Conservation (phyloP, 1,140 invertebrate genomes). For the Andrena cerasifolii region DNA sequence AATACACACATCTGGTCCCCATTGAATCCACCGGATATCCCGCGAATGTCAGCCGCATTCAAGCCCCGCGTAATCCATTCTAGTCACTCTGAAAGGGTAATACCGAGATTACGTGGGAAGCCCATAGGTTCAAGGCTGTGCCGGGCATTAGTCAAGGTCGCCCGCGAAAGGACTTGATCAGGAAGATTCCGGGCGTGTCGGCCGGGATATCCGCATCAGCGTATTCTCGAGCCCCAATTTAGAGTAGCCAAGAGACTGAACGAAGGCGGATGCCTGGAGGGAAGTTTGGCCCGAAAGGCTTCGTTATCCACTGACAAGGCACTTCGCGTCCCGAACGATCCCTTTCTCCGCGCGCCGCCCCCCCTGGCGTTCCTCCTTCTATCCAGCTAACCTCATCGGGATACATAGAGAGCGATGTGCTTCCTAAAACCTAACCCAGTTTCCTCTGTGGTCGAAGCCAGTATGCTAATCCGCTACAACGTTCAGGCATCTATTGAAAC, state of each 20-base stretch:
- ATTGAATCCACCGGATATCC: too few species aligned
- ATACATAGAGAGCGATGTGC: constrained; percentile 30
- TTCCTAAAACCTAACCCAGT: constrained; percentile 67
- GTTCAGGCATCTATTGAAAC: constrained; percentile 71
- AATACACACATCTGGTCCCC: too few species aligned
- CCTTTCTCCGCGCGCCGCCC: neutral
- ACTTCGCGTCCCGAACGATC: constrained; percentile 29
- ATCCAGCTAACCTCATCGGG: constrained; percentile 27
- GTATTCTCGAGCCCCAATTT: constrained; percentile 33
- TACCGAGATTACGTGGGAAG: neutral
- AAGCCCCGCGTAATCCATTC: too few species aligned
- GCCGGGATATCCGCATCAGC: constrained; percentile 16
- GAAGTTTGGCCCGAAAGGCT: constrained; percentile 58
- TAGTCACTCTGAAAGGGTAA: too few species aligned
- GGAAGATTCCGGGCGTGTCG: constrained; percentile 17
- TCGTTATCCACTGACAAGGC: constrained; percentile 61
- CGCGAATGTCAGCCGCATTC: too few species aligned
- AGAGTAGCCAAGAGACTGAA: constrained; percentile 16
- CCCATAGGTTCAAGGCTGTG: neutral
- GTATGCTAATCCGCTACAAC: constrained; percentile 73
- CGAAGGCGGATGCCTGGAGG: constrained; percentile 38
- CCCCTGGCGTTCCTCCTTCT: neutral
- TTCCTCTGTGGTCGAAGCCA: constrained; percentile 66
- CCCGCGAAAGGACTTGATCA: constrained; percentile 19
- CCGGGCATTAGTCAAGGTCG: constrained; percentile 25